Evolutionary conservation across 2,888 invertebrate genomes (phyloP).

Genomic region (Volucella inflata): DNA sequence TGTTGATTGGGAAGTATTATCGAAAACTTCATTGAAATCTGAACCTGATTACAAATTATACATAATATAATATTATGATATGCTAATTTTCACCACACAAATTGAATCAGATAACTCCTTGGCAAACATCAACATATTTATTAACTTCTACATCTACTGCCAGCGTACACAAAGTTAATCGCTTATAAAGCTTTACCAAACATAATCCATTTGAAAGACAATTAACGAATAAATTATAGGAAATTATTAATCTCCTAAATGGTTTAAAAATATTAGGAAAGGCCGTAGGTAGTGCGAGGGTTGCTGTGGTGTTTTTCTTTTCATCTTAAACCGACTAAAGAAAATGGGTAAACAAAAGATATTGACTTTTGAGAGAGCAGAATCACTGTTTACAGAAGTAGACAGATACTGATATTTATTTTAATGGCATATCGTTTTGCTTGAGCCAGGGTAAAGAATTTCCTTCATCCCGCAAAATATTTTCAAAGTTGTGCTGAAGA

Average conservation of each 20-base stretch:
- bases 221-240: neutral
- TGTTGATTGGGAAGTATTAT: too few species aligned
- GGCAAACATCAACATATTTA: too few species aligned
- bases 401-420: constrained; percentile 17
- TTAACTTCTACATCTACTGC: too few species aligned
- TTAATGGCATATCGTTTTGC: constrained; percentile 10
- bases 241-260: neutral
- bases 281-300: neutral
- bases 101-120: too few species aligned
- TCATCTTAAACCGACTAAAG: neutral
- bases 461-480: neutral
- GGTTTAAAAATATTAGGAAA: neutral
- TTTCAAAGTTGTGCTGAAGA: constrained; percentile 4
- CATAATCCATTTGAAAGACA: neutral
- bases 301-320: neutral
- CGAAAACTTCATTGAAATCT: too few species aligned
- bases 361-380: neutral
- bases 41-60: too few species aligned
- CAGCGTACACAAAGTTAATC: too few species aligned
- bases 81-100: too few species aligned
- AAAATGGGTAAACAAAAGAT: constrained; percentile 12
- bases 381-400: constrained; percentile 3
- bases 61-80: too few species aligned
- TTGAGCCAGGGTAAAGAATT: too few species aligned
- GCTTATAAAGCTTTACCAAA: too few species aligned